phyloP scores from a whole-genome alignment of 2,113 vertebrate genomes.

The Rhineura floridana region DNA sequence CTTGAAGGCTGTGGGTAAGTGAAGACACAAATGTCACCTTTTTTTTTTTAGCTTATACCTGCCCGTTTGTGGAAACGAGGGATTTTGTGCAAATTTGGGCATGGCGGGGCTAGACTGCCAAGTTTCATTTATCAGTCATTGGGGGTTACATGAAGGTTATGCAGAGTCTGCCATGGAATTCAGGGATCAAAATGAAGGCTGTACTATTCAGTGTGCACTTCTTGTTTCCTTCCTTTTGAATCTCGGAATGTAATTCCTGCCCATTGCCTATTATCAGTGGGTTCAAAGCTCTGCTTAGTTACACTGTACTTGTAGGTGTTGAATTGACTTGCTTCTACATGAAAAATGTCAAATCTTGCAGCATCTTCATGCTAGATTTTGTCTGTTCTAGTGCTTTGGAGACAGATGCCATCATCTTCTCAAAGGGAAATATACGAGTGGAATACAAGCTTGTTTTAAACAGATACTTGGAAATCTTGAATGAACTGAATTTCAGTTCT shows the following conservation, averaged over 20 bases:
- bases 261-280: conserved; percentile 50
- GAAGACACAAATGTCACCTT: conserved; percentile 31
- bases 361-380: conserved; percentile 50
- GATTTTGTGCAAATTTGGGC: conserved; percentile 61
- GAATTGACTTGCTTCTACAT: conserved; percentile 57
- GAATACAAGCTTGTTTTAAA: conserved; percentile 57
- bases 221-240: conserved; percentile 31
- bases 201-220: conserved; percentile 55
- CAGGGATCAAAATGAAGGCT: conserved; percentile 40
- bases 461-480: conserved; percentile 37
- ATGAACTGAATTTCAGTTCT: conserved; percentile 36
- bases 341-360: conserved; percentile 59
- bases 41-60: conserved; percentile 5
- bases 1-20: conserved; percentile 46
- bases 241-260: conserved; percentile 36
- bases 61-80: conserved; percentile 47
- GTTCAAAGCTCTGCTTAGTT: conserved; percentile 48
- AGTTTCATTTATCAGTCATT: conserved; percentile 60
- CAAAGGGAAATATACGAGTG: conserved; percentile 49
- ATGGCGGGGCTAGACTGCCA: conserved; percentile 39
- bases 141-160: conserved; percentile 45
- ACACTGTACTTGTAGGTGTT: conserved; percentile 44
- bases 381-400: conserved; percentile 52
- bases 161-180: conserved; percentile 46
- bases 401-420: conserved; percentile 46